Conservation (phyloP, 2,888 invertebrate species). For the Pheosia tremula region DNA sequence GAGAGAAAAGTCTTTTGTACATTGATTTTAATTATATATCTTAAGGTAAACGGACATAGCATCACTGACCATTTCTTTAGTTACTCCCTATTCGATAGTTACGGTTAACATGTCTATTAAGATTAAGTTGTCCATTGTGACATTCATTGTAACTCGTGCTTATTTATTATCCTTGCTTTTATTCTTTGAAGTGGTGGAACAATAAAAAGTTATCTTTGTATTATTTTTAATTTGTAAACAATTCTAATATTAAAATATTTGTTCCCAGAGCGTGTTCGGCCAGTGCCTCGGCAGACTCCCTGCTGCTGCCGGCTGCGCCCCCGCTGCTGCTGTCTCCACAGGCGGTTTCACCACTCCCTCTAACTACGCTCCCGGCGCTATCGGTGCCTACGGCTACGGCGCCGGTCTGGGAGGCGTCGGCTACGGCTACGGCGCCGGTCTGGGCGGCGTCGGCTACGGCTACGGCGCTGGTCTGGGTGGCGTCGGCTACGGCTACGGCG, state of each 20-base stretch:
- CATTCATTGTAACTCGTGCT: too few relatives aligned
- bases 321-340: conserved; percentile 31
- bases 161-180: too few relatives aligned
- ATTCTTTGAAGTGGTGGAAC: too few relatives aligned
- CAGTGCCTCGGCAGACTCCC: conserved; percentile 13
- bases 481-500: conserved; percentile 17
- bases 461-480: conserved; percentile 27
- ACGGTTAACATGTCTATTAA: too few relatives aligned
- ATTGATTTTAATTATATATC: too few relatives aligned
- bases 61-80: too few relatives aligned
- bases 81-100: too few relatives aligned
- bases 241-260: background rate
- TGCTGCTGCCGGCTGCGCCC: conserved; percentile 10
- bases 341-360: conserved; percentile 23
- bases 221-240: too few relatives aligned
- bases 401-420: background rate
- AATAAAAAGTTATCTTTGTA: too few relatives aligned
- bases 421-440: conserved; percentile 24
- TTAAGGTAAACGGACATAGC: too few relatives aligned
- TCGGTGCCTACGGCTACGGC: background rate
- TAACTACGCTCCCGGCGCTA: background rate
- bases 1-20: too few relatives aligned
- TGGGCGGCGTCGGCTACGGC: conserved; percentile 37
- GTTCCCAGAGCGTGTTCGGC: conserved; percentile 24
- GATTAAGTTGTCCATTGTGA: too few relatives aligned